These are phyloP conservation scores for Fregetta grallaria DNA, from an alignment of 2,113 vertebrate genomes.

Conservation along the genomic window DNA sequence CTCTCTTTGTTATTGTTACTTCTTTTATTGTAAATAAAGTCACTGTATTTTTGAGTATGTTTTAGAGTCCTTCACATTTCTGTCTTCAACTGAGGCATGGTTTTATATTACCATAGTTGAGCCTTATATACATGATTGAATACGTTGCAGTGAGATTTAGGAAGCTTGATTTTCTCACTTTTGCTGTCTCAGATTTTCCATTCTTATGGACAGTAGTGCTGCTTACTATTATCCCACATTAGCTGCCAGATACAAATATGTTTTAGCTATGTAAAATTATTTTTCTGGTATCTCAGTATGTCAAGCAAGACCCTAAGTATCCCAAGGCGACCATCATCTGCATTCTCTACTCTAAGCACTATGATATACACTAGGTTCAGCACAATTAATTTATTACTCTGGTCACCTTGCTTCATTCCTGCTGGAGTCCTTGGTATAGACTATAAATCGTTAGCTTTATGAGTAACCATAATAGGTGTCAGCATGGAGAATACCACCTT, in stretches of 20 bases:
- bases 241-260: neutral
- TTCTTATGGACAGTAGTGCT: neutral
- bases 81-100: neutral
- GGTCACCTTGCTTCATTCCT: constrained; percentile 10
- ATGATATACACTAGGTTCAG: neutral
- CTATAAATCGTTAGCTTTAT: neutral
- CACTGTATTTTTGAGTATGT: neutral
- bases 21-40: neutral
- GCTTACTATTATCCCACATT: neutral
- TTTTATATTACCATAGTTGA: neutral
- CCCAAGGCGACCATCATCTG: neutral
- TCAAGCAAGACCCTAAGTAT: neutral
- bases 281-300: neutral
- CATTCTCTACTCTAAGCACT: neutral
- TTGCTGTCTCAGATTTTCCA: neutral
- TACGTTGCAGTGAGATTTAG: neutral
- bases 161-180: neutral
- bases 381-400: neutral
- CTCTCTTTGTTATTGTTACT: neutral
- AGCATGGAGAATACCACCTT: neutral
- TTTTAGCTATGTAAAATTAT: neutral
- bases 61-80: neutral
- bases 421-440: neutral
- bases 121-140: neutral
- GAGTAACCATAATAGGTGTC: neutral